These are phyloP conservation scores for Tanypteryx hageni DNA, from an alignment of 2,888 invertebrate species.

Conservation along the genomic window DNA sequence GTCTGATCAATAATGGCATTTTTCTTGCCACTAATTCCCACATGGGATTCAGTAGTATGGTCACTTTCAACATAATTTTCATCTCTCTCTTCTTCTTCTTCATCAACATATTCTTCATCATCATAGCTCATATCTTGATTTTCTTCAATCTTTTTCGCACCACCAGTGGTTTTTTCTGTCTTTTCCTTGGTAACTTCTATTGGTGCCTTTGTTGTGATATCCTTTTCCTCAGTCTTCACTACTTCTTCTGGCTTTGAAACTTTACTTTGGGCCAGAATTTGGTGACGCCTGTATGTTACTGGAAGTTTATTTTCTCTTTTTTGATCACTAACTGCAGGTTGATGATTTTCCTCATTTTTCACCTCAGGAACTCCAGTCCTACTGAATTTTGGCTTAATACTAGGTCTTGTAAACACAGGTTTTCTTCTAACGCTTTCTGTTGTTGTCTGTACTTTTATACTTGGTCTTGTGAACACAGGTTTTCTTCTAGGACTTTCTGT, in stretches of 20 bases:
- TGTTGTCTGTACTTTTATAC: neutral
- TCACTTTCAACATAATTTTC: conserved; percentile 36
- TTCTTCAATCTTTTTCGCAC: neutral
- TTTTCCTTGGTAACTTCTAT: neutral
- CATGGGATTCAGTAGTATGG: neutral
- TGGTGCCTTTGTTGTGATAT: neutral
- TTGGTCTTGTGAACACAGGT: neutral
- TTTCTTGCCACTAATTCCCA: neutral
- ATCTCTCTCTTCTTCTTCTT: conserved; percentile 9
- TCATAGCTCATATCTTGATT: neutral
- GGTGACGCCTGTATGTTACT: conserved; percentile 21
- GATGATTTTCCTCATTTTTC: neutral
- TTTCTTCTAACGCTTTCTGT: conserved; percentile 11
- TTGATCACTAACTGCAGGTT: neutral
- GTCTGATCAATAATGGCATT: neutral
- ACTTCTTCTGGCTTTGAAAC: neutral
- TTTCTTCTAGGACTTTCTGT: neutral
- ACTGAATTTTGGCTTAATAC: neutral
- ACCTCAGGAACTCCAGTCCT: neutral
- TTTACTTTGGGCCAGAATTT: conserved; percentile 33
- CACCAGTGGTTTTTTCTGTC: neutral
- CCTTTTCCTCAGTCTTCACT: neutral
- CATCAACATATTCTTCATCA: conserved; percentile 47
- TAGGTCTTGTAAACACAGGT: neutral
- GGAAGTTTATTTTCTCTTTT: neutral